phyloP scores from a whole-genome alignment of 2,113 vertebrate genomes.

The Prochilodus magdalenae region DNA sequence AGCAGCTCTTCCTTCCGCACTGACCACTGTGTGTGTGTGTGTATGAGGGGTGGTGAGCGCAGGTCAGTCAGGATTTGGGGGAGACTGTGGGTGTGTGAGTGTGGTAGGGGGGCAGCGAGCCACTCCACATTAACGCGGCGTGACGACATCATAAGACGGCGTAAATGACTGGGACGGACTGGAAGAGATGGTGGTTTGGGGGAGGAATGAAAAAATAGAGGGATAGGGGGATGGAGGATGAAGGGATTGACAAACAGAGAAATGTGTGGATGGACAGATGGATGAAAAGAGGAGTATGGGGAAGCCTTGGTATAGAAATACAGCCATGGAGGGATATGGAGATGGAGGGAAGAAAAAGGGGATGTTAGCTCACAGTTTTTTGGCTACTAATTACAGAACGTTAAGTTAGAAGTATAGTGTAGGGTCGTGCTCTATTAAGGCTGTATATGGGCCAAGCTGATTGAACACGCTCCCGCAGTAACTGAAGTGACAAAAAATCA shows the following conservation, averaged over 20 bases:
- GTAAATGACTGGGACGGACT: slow-evolving; percentile 75
- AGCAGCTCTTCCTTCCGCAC: slow-evolving; percentile 74
- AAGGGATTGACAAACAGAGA: background rate
- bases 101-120: slow-evolving; percentile 25
- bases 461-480: slow-evolving; percentile 55
- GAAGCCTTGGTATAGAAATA: background rate
- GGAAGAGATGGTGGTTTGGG: slow-evolving; percentile 61
- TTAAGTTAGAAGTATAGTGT: too few relatives aligned
- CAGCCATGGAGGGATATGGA: background rate
- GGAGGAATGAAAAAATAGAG: slow-evolving; percentile 39
- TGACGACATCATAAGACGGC: slow-evolving; percentile 80
- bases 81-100: slow-evolving; percentile 36
- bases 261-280: background rate
- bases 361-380: too few relatives aligned
- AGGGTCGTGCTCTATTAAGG: too few relatives aligned
- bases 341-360: background rate
- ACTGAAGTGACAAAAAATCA: slow-evolving; percentile 58
- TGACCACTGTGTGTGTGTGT: slow-evolving; percentile 72
- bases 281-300: background rate
- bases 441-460: slow-evolving; percentile 46
- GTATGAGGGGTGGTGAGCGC: slow-evolving; percentile 28
- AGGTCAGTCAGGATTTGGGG: slow-evolving; percentile 48
- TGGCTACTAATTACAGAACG: too few relatives aligned
- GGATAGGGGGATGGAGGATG: slow-evolving; percentile 27
- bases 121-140: slow-evolving; percentile 67